Evolutionary conservation across 2,113 vertebrate species (phyloP), one percentile per base, ranked within the genome.

Genomic region (Tachysurus vachellii): DNA sequence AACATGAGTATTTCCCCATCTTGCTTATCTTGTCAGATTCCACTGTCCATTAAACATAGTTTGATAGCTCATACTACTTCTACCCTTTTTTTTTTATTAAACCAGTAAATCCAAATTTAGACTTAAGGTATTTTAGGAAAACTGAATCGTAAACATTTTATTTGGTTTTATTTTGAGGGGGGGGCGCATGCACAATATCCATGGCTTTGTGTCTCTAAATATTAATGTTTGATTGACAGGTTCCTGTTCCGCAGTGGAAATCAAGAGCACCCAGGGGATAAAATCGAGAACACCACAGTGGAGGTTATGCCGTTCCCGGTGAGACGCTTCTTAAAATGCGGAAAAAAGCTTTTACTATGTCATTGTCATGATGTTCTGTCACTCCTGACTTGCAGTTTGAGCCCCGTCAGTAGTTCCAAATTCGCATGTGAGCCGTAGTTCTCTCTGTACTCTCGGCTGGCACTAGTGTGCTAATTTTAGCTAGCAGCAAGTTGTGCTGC

Each of bases 171-270:
- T 36, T 36, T 36, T 36, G 36, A 36, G 36, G 36, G 36, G 36
- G 36, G 36, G 36, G 36, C 1, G 36, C 28, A 31, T 84, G 66
- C 77, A 54, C 21, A 82, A 79, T 47, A 81, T 89, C 66, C 42
- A 85, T 64, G 44, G 47, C 13, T 54, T 23, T 53, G 71, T 59
- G 5, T 10, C 12, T 83, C 66, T 77, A 23, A 62, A 77, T 77
- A 23, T 92, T 71, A 54, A 80, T 0, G 13, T 92, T 85, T 91
- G 94, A 2, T 85, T 91, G 94, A 3, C 91, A 99, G 98, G 93
- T 99, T 97, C 91, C 94, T 99, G 88, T 99, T 99, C 93, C 97
- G 97, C 86, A 99, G 97, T 85, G 98, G 98, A 77, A 99, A 99
- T 92, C 96, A 97, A 92, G 98, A 99, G 88, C 98, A 99, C 84